Base-by-base conservation (phyloP, 1,140 invertebrate genomes). In the Paraescarpia echinospica region DNA sequence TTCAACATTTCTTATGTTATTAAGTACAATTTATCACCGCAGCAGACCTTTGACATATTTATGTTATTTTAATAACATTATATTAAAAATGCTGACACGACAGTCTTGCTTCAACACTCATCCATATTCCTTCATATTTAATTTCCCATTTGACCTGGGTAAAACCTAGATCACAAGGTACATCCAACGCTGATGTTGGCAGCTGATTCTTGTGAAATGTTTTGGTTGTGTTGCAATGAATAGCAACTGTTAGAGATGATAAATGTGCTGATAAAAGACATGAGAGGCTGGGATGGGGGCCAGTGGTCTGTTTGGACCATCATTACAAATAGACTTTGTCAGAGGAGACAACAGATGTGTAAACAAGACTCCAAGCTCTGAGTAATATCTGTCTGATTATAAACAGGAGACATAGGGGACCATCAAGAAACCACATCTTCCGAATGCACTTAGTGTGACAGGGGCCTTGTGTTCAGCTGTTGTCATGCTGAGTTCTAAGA, bases 301-400 rank as follows among this genome's bases (percentile, higher is more conserved):
- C 59, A 77, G 59, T 27, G 59, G 2, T 77, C 59, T 77, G 14
- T 77, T 77, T 77, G 59, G 59, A 31, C 59, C 59, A 77, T 77
- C 59, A 77, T 77, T 77, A 77, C 59, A 77, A 77, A 18, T 77
- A 77, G 14, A 77, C 59, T 77, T 77, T 77, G 59, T 77, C 59
- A 77, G 59, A 2, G 22, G 18, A 5, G 59, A 77, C 59, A 77
- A 77, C 59, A 77, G 59, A 77, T 77, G 59, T 18, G 59, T 77
- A 77, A 77, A 77, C 59, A 77, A 6, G 2, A 18, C 27, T 77
- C 2, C 8, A 2, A 77, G 59, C 59, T 77, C 59, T 77, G 59
- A 77, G 59, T 27, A 77, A 77, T 77, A 77, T 77, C 59, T 77
- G 59, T 77, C 59, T 77, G 59, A 77, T 77, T 77, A 77, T 77